A percentile compares a stretch with the other conserved stretches of the same genome.
phyloP scores from a whole-genome alignment of 1,140 invertebrate species.

The Tetraneura akinire region DNA sequence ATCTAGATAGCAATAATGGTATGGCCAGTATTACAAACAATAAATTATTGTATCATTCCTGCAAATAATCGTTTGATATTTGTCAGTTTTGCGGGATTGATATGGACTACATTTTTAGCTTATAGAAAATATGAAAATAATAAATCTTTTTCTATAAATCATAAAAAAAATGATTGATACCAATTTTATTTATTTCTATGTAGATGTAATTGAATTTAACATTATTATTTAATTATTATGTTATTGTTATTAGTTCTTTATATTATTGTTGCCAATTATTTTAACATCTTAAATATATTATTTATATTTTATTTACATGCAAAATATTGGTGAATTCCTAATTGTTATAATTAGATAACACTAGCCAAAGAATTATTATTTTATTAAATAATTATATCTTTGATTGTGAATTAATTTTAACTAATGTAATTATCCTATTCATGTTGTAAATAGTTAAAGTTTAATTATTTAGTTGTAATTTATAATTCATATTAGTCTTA shows the following conservation, averaged over 20 bases:
- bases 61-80: slow-evolving; percentile 79
- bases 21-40: slow-evolving; percentile 80
- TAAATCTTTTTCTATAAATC: not conserved
- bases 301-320: not conserved
- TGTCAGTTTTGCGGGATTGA: slow-evolving; percentile 77
- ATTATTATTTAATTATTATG: slow-evolving; percentile 4
- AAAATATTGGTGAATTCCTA: not conserved
- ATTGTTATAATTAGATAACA: not conserved
- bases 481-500: no score
- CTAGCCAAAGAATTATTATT: not conserved
- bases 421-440: no score
- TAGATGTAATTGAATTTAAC: not conserved
- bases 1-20: slow-evolving; percentile 73
- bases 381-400: not conserved
- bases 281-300: not conserved
- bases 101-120: slow-evolving; percentile 83
- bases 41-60: slow-evolving; percentile 77
- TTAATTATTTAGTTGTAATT: no score
- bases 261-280: slow-evolving; percentile 32
- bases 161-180: not conserved
- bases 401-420: no score
- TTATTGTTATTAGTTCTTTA: slow-evolving; percentile 39
- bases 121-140: slow-evolving; percentile 72
- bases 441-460: no score
- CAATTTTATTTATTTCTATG: not conserved